These are phyloP conservation scores for Tetanocera ferruginea DNA, from an alignment of 2,888 invertebrate genomes.

Conservation along the genomic window DNA sequence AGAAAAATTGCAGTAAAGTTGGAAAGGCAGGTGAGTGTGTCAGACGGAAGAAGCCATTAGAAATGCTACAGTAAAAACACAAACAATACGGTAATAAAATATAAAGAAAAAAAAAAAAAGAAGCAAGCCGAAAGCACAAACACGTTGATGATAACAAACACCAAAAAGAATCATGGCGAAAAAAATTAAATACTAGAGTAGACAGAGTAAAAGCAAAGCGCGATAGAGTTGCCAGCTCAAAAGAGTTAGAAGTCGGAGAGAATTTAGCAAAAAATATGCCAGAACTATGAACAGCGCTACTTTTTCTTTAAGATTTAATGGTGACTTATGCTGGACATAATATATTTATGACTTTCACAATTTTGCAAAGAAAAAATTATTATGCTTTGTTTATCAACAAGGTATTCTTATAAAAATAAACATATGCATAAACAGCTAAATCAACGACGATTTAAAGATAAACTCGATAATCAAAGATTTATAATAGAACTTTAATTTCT, in stretches of 20 bases:
- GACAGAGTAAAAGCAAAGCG: neutral
- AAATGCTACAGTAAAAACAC: neutral
- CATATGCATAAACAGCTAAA: no score
- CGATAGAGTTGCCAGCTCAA: neutral
- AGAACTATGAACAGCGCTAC: no score
- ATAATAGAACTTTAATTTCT: no score
- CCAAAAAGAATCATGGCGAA: neutral
- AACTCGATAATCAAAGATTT: no score
- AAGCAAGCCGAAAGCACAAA: neutral
- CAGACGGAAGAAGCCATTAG: slow-evolving; percentile 10
- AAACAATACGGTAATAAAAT: neutral
- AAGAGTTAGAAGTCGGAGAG: neutral
- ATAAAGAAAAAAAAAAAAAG: neutral
- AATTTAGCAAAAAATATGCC: no score
- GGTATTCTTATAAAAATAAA: no score
- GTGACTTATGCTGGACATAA: no score
- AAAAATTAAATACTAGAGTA: neutral
- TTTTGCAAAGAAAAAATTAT: no score
- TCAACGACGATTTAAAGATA: no score
- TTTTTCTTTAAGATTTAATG: no score
- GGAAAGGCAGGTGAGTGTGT: slow-evolving; percentile 16
- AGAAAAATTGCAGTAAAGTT: neutral
- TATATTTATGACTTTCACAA: no score
- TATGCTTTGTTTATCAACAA: no score
- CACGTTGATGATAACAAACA: neutral